Evolutionary conservation across 2,113 vertebrate genomes (phyloP), one percentile per base, ranked within the genome.

Genomic region (Scalopus aquaticus): DNA sequence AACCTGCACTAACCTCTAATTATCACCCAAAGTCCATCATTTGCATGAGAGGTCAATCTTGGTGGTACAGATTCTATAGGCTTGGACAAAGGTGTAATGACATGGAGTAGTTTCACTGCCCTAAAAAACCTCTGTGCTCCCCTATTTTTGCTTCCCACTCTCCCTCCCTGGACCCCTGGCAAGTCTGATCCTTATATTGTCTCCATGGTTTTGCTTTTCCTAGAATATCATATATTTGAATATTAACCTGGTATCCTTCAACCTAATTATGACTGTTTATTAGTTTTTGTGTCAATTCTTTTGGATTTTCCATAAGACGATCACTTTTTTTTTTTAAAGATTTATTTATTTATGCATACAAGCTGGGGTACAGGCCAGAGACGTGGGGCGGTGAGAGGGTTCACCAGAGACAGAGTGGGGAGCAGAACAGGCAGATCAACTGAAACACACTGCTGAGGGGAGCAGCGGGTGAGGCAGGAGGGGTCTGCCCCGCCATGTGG

Each of bases 231-330:
- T 22, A 32, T n/a, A 24, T 15, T 65, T 77, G 51, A 70, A n/a
- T 76, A 28, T 82, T 88, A 76, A 85, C 37, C 54, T 65, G 64
- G 19, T 65, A 62, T 56, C 64, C 42, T 56, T 32, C 6, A 79
- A 35, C 49, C 64, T 92, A 88, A 26, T 39, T 87, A 19, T 35
- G 51, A 69, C n/a, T 11, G 9, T 46, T 77, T 67, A 20, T 56
- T 54, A 80, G 11, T 22, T 51, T 51, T 74, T 49, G 28, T 49
- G 79, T 64, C 24, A 26, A n/a, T 60, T 95, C 10, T 65, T 93
- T 82, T 88, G 46, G 42, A 90, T 90, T 96, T 80, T 93, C 54
- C 80, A 37, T 30, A 16, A 49, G 91, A 78, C 19, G 32, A 44
- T 58, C 32, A 82, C 37, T 60, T 60, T n/a, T 6, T 28, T n/a